Evolutionary conservation across 2,113 vertebrate species (phyloP).

Genomic region (Gopherus flavomarginatus): DNA sequence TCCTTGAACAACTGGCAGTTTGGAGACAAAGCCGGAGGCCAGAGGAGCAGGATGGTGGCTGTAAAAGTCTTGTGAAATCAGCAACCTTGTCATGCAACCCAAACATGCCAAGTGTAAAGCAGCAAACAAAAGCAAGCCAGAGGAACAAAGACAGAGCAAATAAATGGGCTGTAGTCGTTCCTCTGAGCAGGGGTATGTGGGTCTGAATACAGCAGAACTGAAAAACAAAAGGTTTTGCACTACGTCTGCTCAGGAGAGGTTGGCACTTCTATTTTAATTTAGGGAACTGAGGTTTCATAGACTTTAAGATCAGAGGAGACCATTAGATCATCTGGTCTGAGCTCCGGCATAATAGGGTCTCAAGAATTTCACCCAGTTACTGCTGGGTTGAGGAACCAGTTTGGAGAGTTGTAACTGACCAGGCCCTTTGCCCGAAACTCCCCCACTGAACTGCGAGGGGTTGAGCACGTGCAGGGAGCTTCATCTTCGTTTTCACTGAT

Average conservation of each 20-base stretch:
- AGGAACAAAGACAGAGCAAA: neutral
- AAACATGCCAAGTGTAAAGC: slow-evolving; percentile 47
- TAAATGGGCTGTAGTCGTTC: slow-evolving; percentile 15
- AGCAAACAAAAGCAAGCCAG: slow-evolving; percentile 27
- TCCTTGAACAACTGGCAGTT: neutral
- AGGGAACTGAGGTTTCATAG: neutral
- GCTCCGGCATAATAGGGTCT: neutral
- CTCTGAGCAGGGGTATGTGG: neutral
- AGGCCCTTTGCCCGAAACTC: neutral
- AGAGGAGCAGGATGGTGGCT: slow-evolving; percentile 7
- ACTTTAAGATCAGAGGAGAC: neutral
- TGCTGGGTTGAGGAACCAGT: neutral
- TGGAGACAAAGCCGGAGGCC: slow-evolving; percentile 41
- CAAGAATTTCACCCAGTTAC: neutral
- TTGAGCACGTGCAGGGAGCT: neutral
- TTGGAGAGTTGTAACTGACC: neutral
- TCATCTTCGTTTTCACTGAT: neutral
- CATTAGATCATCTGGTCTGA: neutral
- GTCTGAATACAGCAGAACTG: neutral
- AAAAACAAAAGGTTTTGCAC: neutral
- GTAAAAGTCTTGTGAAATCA: slow-evolving; percentile 67
- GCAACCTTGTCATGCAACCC: slow-evolving; percentile 47
- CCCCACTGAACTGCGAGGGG: neutral
- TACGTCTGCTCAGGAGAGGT: neutral
- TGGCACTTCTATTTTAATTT: neutral